Base-by-base conservation (phyloP, 1,140 invertebrate genomes). In the Myzus persicae region DNA sequence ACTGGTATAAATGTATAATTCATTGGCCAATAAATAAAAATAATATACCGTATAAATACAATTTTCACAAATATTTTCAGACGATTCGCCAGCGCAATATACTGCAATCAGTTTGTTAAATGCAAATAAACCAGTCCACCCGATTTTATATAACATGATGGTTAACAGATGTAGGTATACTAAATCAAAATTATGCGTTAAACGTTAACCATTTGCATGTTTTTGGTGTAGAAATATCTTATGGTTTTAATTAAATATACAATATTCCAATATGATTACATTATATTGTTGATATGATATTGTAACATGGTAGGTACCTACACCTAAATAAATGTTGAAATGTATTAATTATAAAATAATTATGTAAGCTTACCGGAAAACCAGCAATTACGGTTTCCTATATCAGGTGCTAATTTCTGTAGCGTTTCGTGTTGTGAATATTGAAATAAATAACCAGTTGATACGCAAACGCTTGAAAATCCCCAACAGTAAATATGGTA, bases 361-460 rank as follows among this genome's bases (percentile, higher is more conserved):
- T 26, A 59, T 91, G 59, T 18, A 14, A 76, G 54, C 91, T 85
- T 54, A 93, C 91, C 42, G 31, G 24, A 48, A 93, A 93, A 93
- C 91, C 91, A 93, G n/a, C 91, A 93, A 40, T 26, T 85, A n/a
- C 42, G 11, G 1, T 11, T 38, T 38, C 91, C 91, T 22, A 93
- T 93, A n/a, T 93, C 38, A 96, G 89, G 97, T 95, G 89, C 54
- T 0, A 90, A 67, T 67, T 90, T 67, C 38, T 6, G 18, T n/a
- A 90, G 14, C 14, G 18, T 24, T 26, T 24, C 26, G 9, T 59
- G 2, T 31, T 90, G 22, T 31, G 89, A 90, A 42, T 67, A 54
- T 90, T 90, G 89, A 90, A 90, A 90, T 31, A 40, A 67, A 90
- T 67, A 90, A 20, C 38, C 89, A 11, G 26, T 67, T 44, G 6